phyloP scores from a whole-genome alignment of 2,113 vertebrate species.

The Oncorhynchus masou region DNA sequence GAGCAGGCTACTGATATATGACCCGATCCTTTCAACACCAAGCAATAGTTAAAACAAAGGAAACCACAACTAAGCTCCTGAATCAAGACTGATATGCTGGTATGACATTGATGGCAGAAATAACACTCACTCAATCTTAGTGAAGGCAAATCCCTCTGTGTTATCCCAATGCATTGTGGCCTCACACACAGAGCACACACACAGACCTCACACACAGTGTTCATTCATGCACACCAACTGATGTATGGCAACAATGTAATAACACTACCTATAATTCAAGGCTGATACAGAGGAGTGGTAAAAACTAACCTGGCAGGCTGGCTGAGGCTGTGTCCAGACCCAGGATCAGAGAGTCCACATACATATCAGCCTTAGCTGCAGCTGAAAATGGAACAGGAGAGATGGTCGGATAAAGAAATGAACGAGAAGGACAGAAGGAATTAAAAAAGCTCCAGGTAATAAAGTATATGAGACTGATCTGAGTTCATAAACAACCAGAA shows the following conservation, averaged over 20 bases:
- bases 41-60: neutral
- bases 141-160: too few relatives aligned
- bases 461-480: constrained; percentile 48
- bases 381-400: constrained; percentile 26
- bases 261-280: neutral
- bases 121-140: too few relatives aligned
- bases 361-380: constrained; percentile 70
- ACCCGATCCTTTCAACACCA: neutral
- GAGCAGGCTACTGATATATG: neutral
- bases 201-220: neutral
- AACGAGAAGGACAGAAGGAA: constrained; percentile 57
- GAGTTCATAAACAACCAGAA: constrained; percentile 73
- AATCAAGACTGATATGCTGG: neutral
- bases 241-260: neutral
- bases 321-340: constrained; percentile 84
- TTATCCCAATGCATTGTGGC: too few relatives aligned
- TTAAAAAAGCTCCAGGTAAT: constrained; percentile 9
- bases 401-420: constrained; percentile 14
- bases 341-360: constrained; percentile 88
- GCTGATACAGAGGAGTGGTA: neutral
- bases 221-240: neutral
- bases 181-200: neutral
- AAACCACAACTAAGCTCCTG: neutral
- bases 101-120: neutral
- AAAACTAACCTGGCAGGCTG: constrained; percentile 86